Base-by-base conservation (phyloP, 1,140 invertebrate species). In the Drepana arcuata region DNA sequence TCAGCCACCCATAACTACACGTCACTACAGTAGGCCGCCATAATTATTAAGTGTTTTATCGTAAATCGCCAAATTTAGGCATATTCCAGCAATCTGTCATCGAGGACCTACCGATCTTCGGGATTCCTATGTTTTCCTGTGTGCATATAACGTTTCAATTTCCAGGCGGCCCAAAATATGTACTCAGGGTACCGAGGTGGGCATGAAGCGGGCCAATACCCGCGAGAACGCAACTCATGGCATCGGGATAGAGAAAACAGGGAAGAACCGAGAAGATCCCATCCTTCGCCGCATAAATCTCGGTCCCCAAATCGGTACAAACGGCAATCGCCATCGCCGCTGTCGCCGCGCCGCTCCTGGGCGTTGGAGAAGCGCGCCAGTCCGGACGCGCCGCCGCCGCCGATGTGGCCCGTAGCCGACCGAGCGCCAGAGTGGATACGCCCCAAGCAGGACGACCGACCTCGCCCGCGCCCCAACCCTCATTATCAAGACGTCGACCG, bases 91-190 rank as follows among this genome's bases (percentile, higher is more conserved):
- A n/a, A n/a, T n/a, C n/a, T n/a, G n/a, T n/a, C n/a, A n/a, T n/a
- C n/a, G n/a, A n/a, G n/a, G n/a, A n/a, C n/a, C n/a, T n/a, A n/a
- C n/a, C n/a, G n/a, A 40, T 16, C n/a, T n/a, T n/a, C n/a, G n/a
- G n/a, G n/a, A n/a, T n/a, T n/a, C n/a, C n/a, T n/a, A n/a, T n/a
- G n/a, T n/a, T 49, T 58, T 48, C 43, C 44, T 54, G 55, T 75
- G 69, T 69, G 62, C 69, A 69, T 70, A 58, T 48, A 50, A 45
- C 58, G 42, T 74, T 78, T 77, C 48, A 67, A 75, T 81, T 81
- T 81, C 48, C 77, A 81, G 77, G 72, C 61, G 77, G 72, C 61
- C 32, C 38, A 64, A 54, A 73, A 64, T 43, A 63, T 70, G 68
- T 81, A 72, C 63, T 63, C 73, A 62, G 66, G 61, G n/a, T n/a